Conservation (phyloP, 2,113 vertebrate genomes). For the Ptyas mucosa region DNA sequence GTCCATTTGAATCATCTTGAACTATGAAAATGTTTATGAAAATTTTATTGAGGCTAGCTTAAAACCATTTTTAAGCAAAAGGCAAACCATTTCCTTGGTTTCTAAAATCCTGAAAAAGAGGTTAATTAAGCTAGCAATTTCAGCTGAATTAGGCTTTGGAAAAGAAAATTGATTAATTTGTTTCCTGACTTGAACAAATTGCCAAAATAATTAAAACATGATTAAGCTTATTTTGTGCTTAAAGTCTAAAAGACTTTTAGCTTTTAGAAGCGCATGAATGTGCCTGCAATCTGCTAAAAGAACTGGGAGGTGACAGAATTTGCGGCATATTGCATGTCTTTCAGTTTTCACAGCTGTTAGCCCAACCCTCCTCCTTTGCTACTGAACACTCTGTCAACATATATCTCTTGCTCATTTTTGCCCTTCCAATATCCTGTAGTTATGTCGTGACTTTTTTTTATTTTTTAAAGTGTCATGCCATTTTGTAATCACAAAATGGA, state of each 20-base stretch:
- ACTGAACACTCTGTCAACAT: neutral
- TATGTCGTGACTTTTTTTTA: neutral
- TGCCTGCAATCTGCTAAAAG: neutral
- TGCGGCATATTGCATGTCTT: neutral
- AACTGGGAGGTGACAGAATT: neutral
- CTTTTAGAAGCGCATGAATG: neutral
- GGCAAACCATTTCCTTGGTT: neutral
- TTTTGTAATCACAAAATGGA: neutral
- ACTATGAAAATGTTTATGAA: neutral
- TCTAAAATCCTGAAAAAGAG: neutral
- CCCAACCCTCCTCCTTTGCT: neutral
- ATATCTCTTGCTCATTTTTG: neutral
- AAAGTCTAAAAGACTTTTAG: neutral
- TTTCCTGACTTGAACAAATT: neutral
- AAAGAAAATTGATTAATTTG: neutral
- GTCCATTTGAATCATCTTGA: neutral
- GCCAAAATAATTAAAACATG: neutral
- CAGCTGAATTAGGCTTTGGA: neutral
- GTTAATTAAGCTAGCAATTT: neutral
- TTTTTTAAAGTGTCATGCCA: neutral
- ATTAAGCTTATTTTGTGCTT: neutral
- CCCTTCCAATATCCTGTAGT: neutral
- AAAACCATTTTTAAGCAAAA: neutral
- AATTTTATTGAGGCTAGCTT: neutral
- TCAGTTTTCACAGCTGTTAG: neutral